A percentile compares a stretch with the other conserved stretches of the same genome.
Conservation (phyloP, 2,797 vertebrate species). For the Brachyalestes nurse region DNA sequence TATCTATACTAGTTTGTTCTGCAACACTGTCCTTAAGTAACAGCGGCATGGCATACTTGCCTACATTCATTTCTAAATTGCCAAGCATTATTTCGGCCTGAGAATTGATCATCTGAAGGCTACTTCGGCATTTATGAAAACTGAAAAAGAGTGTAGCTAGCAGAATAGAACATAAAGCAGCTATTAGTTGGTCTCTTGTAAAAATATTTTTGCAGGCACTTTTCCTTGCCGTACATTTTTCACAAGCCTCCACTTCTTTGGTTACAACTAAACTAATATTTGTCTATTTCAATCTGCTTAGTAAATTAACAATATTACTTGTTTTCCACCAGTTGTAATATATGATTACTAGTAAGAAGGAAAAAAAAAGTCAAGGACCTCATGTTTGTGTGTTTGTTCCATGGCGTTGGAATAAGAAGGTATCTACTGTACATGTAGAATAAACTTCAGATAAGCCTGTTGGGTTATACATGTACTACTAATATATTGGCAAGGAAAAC, state of each 20-base stretch:
- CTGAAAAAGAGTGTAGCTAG: not conserved
- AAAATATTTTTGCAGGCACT: conserved; percentile 1
- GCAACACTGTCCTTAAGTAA: not conserved
- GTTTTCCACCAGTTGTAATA: not conserved
- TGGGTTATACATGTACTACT: not conserved
- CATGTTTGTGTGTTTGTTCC: conserved; percentile 6
- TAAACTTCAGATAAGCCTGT: not conserved
- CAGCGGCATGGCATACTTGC: not conserved
- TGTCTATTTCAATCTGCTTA: not conserved
- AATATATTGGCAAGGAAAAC: no score
- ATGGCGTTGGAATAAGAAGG: not conserved
- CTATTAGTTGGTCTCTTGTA: not conserved
- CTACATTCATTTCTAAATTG: not conserved
- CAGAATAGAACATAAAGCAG: not conserved
- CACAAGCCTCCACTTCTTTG: not conserved
- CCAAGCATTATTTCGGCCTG: not conserved
- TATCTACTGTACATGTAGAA: not conserved
- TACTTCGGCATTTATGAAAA: not conserved
- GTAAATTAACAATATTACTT: not conserved
- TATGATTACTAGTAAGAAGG: not conserved
- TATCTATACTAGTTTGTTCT: not conserved
- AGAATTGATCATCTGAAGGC: not conserved
- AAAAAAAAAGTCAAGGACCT: not conserved
- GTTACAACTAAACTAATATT: not conserved
- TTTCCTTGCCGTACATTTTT: not conserved